Percentiles rank a stretch among this genome's conserved stretches.
Evolutionary conservation across 2,113 vertebrate species (phyloP).

Genomic region (Sinocyclocheilus maitianheensis): DNA sequence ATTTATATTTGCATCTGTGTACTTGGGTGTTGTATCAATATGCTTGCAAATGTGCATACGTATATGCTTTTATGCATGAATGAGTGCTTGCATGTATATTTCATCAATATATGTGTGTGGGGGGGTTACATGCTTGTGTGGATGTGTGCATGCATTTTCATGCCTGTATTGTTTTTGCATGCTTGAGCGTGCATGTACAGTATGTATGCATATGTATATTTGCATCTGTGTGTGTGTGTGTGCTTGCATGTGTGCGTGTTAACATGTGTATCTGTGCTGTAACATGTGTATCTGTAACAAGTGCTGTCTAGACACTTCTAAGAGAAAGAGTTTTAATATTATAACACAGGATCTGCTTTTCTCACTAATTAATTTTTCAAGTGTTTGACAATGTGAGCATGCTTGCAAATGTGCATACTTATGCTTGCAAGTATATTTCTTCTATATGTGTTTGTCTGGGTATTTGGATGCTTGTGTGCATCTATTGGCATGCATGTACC

Average conservation of each 20-base stretch:
- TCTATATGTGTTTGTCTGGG: background rate
- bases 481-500: no score
- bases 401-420: no score
- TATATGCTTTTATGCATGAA: no score
- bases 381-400: background rate
- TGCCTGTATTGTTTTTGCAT: background rate
- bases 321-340: background rate
- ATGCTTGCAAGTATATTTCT: background rate
- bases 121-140: background rate
- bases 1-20: background rate
- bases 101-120: background rate
- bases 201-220: background rate
- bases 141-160: background rate
- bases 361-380: background rate
- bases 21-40: no score
- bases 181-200: background rate
- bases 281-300: no score
- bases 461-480: no score
- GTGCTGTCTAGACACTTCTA: background rate
- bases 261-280: background rate
- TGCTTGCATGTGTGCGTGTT: background rate
- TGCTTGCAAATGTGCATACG: no score
- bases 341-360: background rate
- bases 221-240: background rate
- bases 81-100: background rate